A percentile compares a stretch with the other conserved stretches of the same genome.
phyloP scores from a whole-genome alignment of 2,888 invertebrate species.

The Loripinus fragilis region DNA sequence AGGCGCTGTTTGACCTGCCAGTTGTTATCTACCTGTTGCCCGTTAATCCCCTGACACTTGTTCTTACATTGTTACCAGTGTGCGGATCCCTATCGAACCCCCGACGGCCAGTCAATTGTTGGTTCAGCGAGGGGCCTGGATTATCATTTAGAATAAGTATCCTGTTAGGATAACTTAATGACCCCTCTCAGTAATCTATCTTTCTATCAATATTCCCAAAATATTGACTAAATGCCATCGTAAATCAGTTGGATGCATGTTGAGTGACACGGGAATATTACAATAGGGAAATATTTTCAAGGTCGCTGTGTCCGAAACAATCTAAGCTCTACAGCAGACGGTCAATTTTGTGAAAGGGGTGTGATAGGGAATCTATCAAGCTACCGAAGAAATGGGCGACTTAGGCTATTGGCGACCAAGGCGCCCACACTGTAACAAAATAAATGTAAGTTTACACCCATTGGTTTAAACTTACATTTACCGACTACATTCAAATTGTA shows the following conservation, averaged over 20 bases:
- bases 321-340: too few relatives aligned
- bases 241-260: not conserved
- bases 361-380: too few relatives aligned
- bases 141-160: slow-evolving; percentile 5
- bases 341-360: too few relatives aligned
- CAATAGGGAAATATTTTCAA: too few relatives aligned
- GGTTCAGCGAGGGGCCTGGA: slow-evolving; percentile 7
- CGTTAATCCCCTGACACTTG: slow-evolving; percentile 11
- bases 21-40: not conserved
- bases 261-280: too few relatives aligned
- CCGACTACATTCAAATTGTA: too few relatives aligned
- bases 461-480: too few relatives aligned
- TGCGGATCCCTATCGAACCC: slow-evolving; percentile 9
- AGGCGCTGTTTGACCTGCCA: slow-evolving; percentile 2
- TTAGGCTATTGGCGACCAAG: too few relatives aligned
- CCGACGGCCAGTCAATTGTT: slow-evolving; percentile 5
- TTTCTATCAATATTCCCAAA: slow-evolving; percentile 1
- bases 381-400: too few relatives aligned
- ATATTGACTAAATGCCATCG: not conserved
- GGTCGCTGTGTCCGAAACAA: too few relatives aligned
- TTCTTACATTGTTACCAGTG: not conserved
- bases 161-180: slow-evolving; percentile 11
- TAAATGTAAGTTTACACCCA: too few relatives aligned
- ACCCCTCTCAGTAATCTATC: not conserved
- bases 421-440: too few relatives aligned